Base-by-base conservation (phyloP, 2,797 vertebrate genomes). In the Merluccius polli region DNA sequence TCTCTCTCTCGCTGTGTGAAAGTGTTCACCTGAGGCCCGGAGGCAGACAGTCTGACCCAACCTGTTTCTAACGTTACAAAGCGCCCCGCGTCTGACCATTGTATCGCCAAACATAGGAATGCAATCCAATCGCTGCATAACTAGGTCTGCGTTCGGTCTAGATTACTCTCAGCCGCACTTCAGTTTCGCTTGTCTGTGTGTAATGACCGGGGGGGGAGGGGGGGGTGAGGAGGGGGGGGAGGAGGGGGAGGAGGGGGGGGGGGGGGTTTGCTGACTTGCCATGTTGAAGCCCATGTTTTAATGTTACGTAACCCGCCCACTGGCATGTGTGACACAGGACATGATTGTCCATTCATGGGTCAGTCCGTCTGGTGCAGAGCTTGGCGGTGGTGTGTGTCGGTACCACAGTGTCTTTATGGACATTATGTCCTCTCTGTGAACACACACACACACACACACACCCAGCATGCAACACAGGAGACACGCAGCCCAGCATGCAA, bases 331-430 rank as follows among this genome's bases (percentile, higher is more conserved):
- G 80, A 86, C 82, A 89, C 82, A 87, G 81, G 63, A 78, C 16
- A 36, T 79, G 74, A 90, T 90, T 90, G 88, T 91, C 78, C 67
- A 86, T 87, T 89, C 88, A 88, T 73, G 30, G 41, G 79, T 81
- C 48, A 21, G 68, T 29, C 70, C 69, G 52, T 33, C 75, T 80
- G 79, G 31, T 85, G 84, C 87, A 89, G 84, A 80, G 81, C 87
- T 12, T 10, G 10, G 80, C 86, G 77, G 74, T 48, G 79, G 71
- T 75, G 69, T 6, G 65, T 41, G 32, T 41, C 75, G 75, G 79
- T 75, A 59, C 74, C 75, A 76, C n/a, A n/a, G n/a, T 59, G 68
- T 77, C 79, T 86, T 74, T 59, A 83, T 81, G 82, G 82, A 85
- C 81, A 76, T 21, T 73, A 35, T 67, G 32, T 41, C 36, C 65